A percentile compares a stretch with the other conserved stretches of the same genome.
These are phyloP conservation scores for Acanthurus lineatus DNA, from an alignment of 2,797 vertebrate genomes.

Conservation along the genomic window DNA sequence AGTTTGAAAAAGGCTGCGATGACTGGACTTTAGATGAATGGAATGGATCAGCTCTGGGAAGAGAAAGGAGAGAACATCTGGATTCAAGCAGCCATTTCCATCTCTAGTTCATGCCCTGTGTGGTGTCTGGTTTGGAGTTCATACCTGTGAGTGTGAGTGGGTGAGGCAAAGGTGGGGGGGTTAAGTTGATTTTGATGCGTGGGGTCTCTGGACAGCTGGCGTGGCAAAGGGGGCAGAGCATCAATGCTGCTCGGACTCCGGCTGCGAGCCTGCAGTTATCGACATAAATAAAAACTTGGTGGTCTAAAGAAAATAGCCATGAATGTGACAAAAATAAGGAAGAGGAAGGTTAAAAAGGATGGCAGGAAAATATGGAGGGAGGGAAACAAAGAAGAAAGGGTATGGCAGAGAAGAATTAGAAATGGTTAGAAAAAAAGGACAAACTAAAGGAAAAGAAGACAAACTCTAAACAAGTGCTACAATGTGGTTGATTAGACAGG, in stretches of 20 bases:
- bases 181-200: conserved; percentile 84
- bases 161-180: conserved; percentile 77
- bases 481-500: conserved; percentile 77
- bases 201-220: conserved; percentile 84
- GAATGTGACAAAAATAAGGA: conserved; percentile 86
- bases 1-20: conserved; percentile 64
- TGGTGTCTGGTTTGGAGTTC: background rate
- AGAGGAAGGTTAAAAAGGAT: conserved; percentile 73
- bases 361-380: conserved; percentile 73
- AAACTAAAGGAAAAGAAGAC: conserved; percentile 84
- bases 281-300: conserved; percentile 99
- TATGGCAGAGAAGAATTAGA: conserved; percentile 93
- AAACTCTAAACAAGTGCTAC: conserved; percentile 78
- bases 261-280: conserved; percentile 95
- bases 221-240: conserved; percentile 79
- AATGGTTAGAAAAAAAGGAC: conserved; percentile 93
- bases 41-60: conserved; percentile 83
- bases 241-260: conserved; percentile 91
- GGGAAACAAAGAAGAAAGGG: conserved; percentile 81
- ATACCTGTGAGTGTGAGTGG: conserved; percentile 83
- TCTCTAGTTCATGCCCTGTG: background rate
- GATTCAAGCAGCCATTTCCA: background rate
- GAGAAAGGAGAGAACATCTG: conserved; percentile 29
- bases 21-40: conserved; percentile 81
- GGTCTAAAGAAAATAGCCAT: conserved; percentile 93